A percentile compares a stretch with the other conserved stretches of the same genome.
These are phyloP conservation scores for Peromyscus nudipes DNA, from an alignment of 2,797 vertebrate species.

Conservation along the genomic window DNA sequence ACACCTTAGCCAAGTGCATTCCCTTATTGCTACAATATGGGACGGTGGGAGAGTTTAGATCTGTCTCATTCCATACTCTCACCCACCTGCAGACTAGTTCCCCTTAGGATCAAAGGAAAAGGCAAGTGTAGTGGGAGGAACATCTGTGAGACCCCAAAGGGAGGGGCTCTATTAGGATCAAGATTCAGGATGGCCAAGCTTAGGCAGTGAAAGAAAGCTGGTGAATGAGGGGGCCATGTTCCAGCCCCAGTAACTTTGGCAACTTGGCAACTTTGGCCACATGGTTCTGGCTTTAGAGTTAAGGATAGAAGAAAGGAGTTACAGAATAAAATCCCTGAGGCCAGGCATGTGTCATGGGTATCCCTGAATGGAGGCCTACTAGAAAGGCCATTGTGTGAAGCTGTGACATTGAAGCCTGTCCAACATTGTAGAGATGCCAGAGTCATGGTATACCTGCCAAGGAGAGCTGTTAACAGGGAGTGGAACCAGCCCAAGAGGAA, in stretches of 20 bases:
- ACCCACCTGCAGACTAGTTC: neutral
- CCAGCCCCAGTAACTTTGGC: neutral
- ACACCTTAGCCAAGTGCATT: neutral
- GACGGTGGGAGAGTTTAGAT: neutral
- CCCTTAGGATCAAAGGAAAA: conserved; percentile 10
- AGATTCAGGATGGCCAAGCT: neutral
- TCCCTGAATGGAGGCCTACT: neutral
- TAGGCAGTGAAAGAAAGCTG: neutral
- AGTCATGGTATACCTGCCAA: neutral
- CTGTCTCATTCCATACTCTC: neutral
- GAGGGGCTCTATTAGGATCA: neutral
- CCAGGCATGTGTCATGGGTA: neutral
- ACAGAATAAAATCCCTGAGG: neutral
- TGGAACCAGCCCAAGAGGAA: neutral
- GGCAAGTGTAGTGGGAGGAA: neutral
- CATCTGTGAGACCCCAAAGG: too few species aligned
- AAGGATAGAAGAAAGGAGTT: neutral
- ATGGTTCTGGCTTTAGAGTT: neutral
- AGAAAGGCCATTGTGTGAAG: neutral
- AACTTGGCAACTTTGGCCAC: neutral
- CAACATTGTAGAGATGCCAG: neutral
- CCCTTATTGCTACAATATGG: neutral
- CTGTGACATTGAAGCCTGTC: neutral
- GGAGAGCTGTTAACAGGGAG: neutral
- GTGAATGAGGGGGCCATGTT: neutral